Conservation (phyloP, 2,797 vertebrate species). For the Pteronotus mesoamericanus region DNA sequence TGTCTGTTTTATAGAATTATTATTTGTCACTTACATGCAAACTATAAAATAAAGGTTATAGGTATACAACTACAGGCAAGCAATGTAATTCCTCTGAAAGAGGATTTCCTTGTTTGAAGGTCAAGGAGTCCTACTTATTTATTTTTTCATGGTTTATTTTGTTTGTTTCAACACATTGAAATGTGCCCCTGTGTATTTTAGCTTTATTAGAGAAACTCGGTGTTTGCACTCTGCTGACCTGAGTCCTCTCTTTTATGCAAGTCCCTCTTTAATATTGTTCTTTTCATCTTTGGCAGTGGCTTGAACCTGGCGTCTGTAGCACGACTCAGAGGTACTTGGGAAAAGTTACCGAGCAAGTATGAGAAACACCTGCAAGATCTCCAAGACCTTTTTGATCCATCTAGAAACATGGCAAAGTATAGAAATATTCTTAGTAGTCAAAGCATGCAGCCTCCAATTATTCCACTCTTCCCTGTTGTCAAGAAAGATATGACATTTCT, state of each 20-base stretch:
- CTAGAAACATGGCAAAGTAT: constrained; percentile 98
- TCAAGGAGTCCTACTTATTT: not conserved
- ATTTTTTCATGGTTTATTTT: not conserved
- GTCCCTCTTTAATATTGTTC: constrained; percentile 34
- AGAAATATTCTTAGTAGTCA: constrained; percentile 97
- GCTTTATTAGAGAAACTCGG: not conserved
- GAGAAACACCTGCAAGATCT: constrained; percentile 96
- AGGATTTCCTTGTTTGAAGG: not conserved
- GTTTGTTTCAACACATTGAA: not conserved
- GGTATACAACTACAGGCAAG: not conserved
- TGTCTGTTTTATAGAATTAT: not conserved
- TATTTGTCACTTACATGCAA: not conserved
- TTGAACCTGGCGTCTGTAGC: constrained; percentile 94
- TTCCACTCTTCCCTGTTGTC: constrained; percentile 96
- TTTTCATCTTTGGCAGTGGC: constrained; percentile 84
- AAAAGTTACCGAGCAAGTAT: constrained; percentile 97
- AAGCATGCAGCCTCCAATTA: constrained; percentile 97
- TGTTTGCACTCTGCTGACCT: not conserved
- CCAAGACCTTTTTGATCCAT: constrained; percentile 97
- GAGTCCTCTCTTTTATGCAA: not conserved
- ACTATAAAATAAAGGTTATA: not conserved
- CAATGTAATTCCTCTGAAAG: not conserved
- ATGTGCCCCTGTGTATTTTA: not conserved
- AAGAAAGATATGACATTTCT: constrained; percentile 99
- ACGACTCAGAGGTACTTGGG: constrained; percentile 93